Base-by-base conservation (phyloP, 1,140 invertebrate genomes). In the Piezodorus guildinii region DNA sequence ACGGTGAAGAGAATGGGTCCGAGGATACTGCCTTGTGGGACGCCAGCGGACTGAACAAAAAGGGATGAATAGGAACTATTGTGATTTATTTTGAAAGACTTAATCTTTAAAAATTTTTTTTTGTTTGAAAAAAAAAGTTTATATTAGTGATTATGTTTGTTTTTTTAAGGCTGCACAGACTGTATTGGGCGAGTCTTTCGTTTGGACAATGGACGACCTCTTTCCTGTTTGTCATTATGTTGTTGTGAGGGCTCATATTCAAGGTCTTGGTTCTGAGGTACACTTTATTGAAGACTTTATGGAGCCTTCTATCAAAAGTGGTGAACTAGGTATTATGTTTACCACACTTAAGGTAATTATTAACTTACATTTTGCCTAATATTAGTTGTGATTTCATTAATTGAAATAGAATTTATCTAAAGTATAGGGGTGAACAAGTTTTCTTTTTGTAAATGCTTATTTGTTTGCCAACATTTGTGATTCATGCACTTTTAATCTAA, bases 211-310 rank as follows among this genome's bases (percentile, higher is more conserved):
- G 86, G 89, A 93, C 74, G 87, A 90, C 69, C 75, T 93, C 63
- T 87, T 93, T 74, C 89, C 90, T 4, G 83, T 90, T 25, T 91
- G 91, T 75, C 83, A 87, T 73, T 92, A 86, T 74, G 86, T 91
- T 45, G 88, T 91, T 34, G 85, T 92, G 0, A 76, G 89, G 56
- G 83, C 89, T 21, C 78, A 85, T 64, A 86, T 93, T 68, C 80
- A 87, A 62, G 87, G 91, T 74, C 80, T 92, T 17, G 88, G 89
- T 4, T 90, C 88, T 16, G 89, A 91, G 76, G 85, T 91, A 69
- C 85, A 89, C 72, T 86, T 91, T 70, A 85, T 91, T 19, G 84
- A 88, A 68, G 86, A 92, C 73, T 87, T 93, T 68, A 85, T 90
- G 76, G 88, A 91, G 71, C 79, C 79, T 12, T 79, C 82, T 70